Conservation (phyloP, 2,888 invertebrate species). For the Acanthosepion esculentum region DNA sequence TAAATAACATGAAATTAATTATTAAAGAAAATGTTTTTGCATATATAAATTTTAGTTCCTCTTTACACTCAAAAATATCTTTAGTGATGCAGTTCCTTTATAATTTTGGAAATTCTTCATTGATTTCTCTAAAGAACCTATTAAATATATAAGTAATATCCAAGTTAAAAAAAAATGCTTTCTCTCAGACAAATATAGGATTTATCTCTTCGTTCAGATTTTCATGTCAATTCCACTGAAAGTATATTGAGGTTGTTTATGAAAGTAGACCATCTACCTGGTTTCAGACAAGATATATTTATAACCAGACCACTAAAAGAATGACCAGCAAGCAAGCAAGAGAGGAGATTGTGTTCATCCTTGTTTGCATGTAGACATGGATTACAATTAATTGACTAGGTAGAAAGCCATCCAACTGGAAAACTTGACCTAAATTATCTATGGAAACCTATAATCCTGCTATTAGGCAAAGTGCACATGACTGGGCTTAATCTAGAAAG, state of each 20-base stretch:
- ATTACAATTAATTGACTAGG: slow-evolving; percentile 33
- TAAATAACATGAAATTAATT: not conserved
- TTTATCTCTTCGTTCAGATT: not conserved
- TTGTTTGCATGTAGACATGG: slow-evolving; percentile 33
- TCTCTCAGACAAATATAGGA: not conserved
- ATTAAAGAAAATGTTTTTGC: not conserved
- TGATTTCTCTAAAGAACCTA: not conserved
- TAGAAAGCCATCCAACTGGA: slow-evolving; percentile 33
- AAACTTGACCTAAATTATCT: slow-evolving; percentile 33
- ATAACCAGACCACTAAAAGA: slow-evolving; percentile 33
- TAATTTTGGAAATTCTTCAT: not conserved
- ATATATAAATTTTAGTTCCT: too few species aligned
- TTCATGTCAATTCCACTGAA: not conserved
- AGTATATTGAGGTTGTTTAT: not conserved
- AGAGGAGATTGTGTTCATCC: not conserved
- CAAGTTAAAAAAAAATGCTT: not conserved
- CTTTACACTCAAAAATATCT: too few species aligned
- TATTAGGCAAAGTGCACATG: slow-evolving; percentile 33
- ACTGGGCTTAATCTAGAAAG: slow-evolving; percentile 22
- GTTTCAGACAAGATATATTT: slow-evolving; percentile 22
- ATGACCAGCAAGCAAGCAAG: not conserved
- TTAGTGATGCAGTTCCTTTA: not conserved
- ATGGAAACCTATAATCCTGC: slow-evolving; percentile 25
- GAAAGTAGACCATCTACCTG: slow-evolving; percentile 16
- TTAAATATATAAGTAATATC: not conserved